Evolutionary conservation across 2,797 vertebrate genomes (phyloP), one percentile per base, ranked within the genome.

Genomic region (Clarias laeviceps): DNA sequence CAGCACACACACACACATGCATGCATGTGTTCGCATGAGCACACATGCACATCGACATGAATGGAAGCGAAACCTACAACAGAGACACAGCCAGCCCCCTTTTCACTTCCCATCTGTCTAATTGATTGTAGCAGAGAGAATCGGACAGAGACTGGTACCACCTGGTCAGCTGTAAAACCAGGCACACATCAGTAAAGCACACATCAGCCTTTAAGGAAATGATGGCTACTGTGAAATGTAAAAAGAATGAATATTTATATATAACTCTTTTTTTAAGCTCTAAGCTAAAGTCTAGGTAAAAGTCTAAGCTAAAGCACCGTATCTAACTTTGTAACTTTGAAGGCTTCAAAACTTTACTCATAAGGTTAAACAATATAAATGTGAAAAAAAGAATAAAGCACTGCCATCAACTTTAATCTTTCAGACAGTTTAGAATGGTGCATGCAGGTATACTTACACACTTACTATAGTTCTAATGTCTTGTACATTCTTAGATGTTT

Each of bases 91-190:
- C 80, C 50, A 82, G 27, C 72, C 61, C 76, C 64, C 78, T 54
- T 54, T 81, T 85, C 65, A 70, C 72, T 65, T 73, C 59, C 57
- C 65, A 68, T 84, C 73, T 27, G 77, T 85, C 86, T 59, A 76
- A 88, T 37, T 86, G 82, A 57, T 79, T 40, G 59, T 62, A 76
- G 45, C 59, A n/a, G 59, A 82, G 84, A 82, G 62, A 79, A 83
- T 54, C 54, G 4, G 74, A 76, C 50, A n/a, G 40, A 77, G 50
- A 81, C 40, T 68, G 62, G 12, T 56, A 82, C 64, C 29, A 80
- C 79, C 82, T 78, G 17, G 37, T 64, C 82, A 76, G 61, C 72
- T 66, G 32, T 12, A 68, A 45, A 78, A 81, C 73, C 62, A 82
- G 76, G 84, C 83, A 37, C 77, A 45, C 9, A 11, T 80, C 69